Conservation (phyloP, 2,888 invertebrate genomes). For the Zeuzera pyrina region DNA sequence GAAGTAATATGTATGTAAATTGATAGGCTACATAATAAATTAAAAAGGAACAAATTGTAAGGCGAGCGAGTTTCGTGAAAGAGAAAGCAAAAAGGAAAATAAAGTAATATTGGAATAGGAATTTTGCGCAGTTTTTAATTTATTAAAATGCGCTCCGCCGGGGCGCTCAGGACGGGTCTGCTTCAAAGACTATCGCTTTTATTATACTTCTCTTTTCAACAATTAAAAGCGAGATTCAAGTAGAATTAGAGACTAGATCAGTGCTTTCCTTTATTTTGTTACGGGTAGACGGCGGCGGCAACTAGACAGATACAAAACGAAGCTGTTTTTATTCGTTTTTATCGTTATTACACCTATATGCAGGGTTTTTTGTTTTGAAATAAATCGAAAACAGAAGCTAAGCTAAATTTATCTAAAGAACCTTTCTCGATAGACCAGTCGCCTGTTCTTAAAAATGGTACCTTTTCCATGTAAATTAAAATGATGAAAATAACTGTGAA, state of each 20-base stretch:
- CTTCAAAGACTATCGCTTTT: constrained; percentile 66
- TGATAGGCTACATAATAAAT: constrained; percentile 1
- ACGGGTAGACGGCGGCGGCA: constrained; percentile 39
- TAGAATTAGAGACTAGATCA: constrained; percentile 40
- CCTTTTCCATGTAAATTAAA: no score
- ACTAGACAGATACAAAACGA: not conserved
- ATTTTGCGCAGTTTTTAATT: constrained; percentile 68
- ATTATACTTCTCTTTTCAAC: constrained; percentile 64
- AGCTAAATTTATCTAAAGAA: no score
- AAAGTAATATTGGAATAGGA: constrained; percentile 61
- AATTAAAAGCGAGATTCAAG: constrained; percentile 59
- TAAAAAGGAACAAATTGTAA: not conserved
- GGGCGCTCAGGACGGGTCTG: constrained; percentile 48
- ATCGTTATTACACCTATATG: no score
- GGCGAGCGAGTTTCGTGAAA: constrained; percentile 24
- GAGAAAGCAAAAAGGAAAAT: constrained; percentile 44
- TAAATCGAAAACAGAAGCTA: no score
- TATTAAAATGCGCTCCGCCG: constrained; percentile 63
- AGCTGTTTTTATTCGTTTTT: no score
- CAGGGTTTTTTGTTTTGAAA: no score
- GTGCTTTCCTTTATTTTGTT: constrained; percentile 54
- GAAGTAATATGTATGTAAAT: no score
- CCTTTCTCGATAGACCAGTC: no score
- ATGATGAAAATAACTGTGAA: no score
- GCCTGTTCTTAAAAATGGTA: no score